Evolutionary conservation across 2,888 invertebrate genomes (phyloP).

Genomic region (Prosopocoilus inquinatus): DNA sequence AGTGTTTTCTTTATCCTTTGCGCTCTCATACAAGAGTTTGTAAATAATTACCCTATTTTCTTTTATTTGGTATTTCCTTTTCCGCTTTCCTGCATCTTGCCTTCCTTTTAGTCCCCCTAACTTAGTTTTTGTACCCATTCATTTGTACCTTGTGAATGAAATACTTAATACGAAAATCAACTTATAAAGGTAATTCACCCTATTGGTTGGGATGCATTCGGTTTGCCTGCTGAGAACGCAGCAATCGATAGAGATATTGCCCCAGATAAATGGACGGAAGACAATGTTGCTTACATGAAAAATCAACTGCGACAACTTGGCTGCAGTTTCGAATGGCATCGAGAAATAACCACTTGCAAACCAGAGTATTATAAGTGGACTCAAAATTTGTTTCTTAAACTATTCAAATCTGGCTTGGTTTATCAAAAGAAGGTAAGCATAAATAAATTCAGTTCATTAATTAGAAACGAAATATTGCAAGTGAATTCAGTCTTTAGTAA

Average conservation of each 20-base stretch:
- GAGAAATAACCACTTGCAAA: conserved; percentile 86
- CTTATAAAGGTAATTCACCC: conserved; percentile 71
- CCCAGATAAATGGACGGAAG: conserved; percentile 84
- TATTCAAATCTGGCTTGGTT: conserved; percentile 79
- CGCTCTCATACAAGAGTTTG: too few relatives aligned
- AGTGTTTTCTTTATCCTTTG: too few relatives aligned
- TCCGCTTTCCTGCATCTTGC: background rate
- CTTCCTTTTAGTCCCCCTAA: too few relatives aligned
- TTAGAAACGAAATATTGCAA: background rate
- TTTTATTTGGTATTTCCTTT: background rate
- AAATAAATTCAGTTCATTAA: background rate
- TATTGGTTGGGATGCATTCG: conserved; percentile 99
- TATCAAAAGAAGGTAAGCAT: conserved; percentile 76
- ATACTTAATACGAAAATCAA: background rate
- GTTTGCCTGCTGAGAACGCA: conserved; percentile 98
- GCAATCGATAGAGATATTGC: conserved; percentile 81
- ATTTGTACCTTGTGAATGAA: background rate
- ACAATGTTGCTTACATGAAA: conserved; percentile 83
- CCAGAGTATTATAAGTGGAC: conserved; percentile 94
- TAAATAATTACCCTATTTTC: too few relatives aligned
- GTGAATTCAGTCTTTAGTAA: conserved; percentile 72
- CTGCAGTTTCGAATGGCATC: conserved; percentile 90
- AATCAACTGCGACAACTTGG: conserved; percentile 71
- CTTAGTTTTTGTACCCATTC: too few relatives aligned
- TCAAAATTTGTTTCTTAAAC: conserved; percentile 87